These are phyloP conservation scores for Columba livia DNA, from an alignment of 2,113 vertebrate genomes.

Conservation along the genomic window DNA sequence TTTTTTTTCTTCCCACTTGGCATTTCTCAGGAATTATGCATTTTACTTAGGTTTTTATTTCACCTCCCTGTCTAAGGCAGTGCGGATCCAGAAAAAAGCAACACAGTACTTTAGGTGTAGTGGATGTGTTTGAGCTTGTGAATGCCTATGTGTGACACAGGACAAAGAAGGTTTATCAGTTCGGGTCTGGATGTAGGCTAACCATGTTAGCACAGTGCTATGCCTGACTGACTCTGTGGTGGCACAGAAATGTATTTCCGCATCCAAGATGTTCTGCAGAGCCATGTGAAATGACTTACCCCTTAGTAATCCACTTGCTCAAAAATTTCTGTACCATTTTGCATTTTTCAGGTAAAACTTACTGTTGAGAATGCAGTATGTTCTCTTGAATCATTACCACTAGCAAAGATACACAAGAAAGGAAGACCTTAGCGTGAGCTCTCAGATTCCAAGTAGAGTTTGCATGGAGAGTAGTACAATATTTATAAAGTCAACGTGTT, in stretches of 20 bases:
- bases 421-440: background rate
- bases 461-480: conserved; percentile 4
- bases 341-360: background rate
- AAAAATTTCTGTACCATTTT: background rate
- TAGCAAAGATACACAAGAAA: background rate
- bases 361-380: background rate
- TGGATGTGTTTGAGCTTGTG: background rate
- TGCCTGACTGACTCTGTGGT: background rate
- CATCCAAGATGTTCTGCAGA: background rate
- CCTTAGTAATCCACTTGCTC: background rate
- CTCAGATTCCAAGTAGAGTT: background rate
- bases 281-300: background rate
- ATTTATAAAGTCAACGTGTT: conserved; percentile 18
- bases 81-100: background rate
- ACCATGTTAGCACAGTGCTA: background rate
- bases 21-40: background rate
- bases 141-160: background rate
- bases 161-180: background rate
- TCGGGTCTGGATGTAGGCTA: background rate
- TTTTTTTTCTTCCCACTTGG: background rate
- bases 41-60: background rate
- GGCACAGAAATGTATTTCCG: background rate
- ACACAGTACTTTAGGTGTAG: background rate
- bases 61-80: background rate
- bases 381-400: background rate